These are phyloP conservation scores for Trochalopteron elliotii DNA, from an alignment of 2,113 vertebrate species.

Conservation along the genomic window DNA sequence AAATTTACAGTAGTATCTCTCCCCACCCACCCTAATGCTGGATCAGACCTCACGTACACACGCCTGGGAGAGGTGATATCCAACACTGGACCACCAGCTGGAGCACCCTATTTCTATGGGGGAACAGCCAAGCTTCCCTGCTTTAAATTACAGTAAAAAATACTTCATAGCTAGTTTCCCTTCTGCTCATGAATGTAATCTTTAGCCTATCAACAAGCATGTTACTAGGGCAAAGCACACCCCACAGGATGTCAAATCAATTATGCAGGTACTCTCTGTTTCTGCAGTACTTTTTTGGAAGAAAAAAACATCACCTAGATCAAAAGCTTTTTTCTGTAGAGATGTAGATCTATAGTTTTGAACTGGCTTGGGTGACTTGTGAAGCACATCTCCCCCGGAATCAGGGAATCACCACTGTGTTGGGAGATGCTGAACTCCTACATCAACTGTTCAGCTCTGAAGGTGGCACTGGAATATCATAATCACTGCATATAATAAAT, in stretches of 20 bases:
- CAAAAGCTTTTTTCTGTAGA: neutral
- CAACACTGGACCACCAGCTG: neutral
- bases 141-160: neutral
- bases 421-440: neutral
- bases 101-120: neutral
- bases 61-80: rapidly evolving
- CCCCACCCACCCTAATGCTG: rapidly evolving
- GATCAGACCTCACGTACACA: rapidly evolving
- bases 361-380: neutral
- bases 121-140: neutral
- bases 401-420: neutral
- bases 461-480: neutral
- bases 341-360: neutral
- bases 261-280: too few relatives aligned
- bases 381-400: neutral
- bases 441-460: neutral
- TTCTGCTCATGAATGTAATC: neutral
- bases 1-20: neutral
- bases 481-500: neutral
- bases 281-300: neutral
- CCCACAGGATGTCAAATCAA: neutral
- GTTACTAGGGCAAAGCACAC: neutral
- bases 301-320: neutral
- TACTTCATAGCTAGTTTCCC: neutral
- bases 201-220: neutral